Evolutionary conservation across 1,140 invertebrate species (phyloP).

Genomic region (Leguminivora glycinivorella): DNA sequence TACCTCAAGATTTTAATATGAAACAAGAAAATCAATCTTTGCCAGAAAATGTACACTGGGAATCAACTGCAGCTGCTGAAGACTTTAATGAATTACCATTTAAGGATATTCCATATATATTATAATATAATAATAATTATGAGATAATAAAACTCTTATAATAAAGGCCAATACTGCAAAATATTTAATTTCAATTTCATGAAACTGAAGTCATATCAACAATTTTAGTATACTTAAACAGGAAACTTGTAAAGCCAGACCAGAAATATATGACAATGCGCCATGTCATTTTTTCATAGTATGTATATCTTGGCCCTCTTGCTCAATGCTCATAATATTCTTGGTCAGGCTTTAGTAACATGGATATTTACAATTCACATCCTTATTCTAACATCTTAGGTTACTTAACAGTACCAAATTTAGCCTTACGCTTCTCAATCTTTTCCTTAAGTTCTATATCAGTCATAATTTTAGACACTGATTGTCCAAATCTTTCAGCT

Average conservation of each 20-base stretch:
- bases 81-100: conserved; percentile 66
- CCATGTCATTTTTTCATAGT: no score
- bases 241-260: not conserved
- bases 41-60: not conserved
- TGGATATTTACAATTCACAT: not conserved
- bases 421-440: conserved; percentile 85
- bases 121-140: no score
- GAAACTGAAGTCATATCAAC: not conserved
- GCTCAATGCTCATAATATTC: no score
- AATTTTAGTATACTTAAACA: not conserved
- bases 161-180: conserved; percentile 12
- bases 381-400: not conserved
- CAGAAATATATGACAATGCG: no score
- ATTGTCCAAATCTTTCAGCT: conserved; percentile 87
- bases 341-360: no score
- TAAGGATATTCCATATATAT: conserved; percentile 34
- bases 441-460: conserved; percentile 84
- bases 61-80: conserved; percentile 29
- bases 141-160: no score
- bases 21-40: conserved; percentile 33
- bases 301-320: no score
- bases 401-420: conserved; percentile 79
- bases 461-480: conserved; percentile 83
- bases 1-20: conserved; percentile 63
- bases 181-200: not conserved